phyloP scores from a whole-genome alignment of 2,888 invertebrate genomes.

The Nomada fabriciana region DNA sequence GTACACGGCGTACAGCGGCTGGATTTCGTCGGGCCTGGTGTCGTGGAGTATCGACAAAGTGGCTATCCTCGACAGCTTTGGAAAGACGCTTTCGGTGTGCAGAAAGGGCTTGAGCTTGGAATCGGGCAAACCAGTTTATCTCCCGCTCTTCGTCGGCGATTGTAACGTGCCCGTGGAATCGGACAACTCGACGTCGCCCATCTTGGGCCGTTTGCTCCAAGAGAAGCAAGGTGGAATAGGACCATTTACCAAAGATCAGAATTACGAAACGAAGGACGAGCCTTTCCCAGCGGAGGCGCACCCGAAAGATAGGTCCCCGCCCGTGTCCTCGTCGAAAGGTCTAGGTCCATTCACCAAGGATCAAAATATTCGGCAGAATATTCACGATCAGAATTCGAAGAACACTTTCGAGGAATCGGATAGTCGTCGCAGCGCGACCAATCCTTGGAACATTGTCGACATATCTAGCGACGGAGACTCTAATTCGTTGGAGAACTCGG shows the following conservation, averaged over 20 bases:
- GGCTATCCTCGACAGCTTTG: slow-evolving; percentile 93
- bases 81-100: slow-evolving; percentile 93
- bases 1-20: slow-evolving; percentile 95
- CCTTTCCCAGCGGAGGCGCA: slow-evolving; percentile 50
- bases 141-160: slow-evolving; percentile 91
- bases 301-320: slow-evolving; percentile 58
- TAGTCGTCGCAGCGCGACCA: slow-evolving; percentile 60
- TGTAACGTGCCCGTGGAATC: slow-evolving; percentile 88
- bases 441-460: slow-evolving; percentile 79
- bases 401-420: slow-evolving; percentile 45
- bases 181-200: slow-evolving; percentile 66
- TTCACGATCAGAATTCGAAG: slow-evolving; percentile 38
- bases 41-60: slow-evolving; percentile 93
- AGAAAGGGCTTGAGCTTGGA: slow-evolving; percentile 90
- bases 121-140: slow-evolving; percentile 89
- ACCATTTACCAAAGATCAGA: slow-evolving; percentile 80
- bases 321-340: slow-evolving; percentile 65
- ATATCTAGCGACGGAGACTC: slow-evolving; percentile 79
- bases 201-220: slow-evolving; percentile 60
- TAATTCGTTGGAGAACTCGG: slow-evolving; percentile 79
- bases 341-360: slow-evolving; percentile 81
- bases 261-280: slow-evolving; percentile 74
- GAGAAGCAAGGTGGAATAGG: slow-evolving; percentile 75
- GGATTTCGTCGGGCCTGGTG: slow-evolving; percentile 93
- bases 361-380: slow-evolving; percentile 72